Base-by-base conservation (phyloP, 1,140 invertebrate species). In the Zaprionus lachaisei region DNA sequence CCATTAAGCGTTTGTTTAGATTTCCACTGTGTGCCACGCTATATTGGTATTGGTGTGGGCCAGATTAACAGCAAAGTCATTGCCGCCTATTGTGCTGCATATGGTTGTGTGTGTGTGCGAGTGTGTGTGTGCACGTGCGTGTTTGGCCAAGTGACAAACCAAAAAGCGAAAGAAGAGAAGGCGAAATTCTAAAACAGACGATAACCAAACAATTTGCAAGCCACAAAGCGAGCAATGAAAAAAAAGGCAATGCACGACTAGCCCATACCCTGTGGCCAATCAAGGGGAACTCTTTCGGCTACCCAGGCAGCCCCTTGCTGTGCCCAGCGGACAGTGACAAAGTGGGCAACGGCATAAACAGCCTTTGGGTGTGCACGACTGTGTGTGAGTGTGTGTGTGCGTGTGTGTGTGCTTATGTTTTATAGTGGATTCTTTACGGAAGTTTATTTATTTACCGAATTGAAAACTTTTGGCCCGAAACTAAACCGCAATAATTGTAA, bases 401-500 rank as follows among this genome's bases (percentile, higher is more conserved):
- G 11, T 22, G 24, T 49, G 44, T 12, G 44, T 4, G 44, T 24
- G 1, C 12, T 22, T 51, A 51, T 20, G 44, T 1, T 20, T 7
- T 22, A 22, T 22, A 60, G 31, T 55, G 12, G 15, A 17, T 26
- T 24, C 37, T 60, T 61, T 64, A 44, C 60, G 77, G 47, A 24
- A 49, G 58, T 76, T 72, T 78, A 80, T 86, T 87, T 83, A 89
- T 87, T 89, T 82, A 68, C 61, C 80, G 31, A 56, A 72, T 69
- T 77, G 77, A 86, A 81, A 83, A 72, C 38, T 67, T 72, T 67
- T 60, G 56, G 17, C 56, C 51, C 58, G 55, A 78, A 68, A 90
- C 79, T 89, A 84, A 89, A 81, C 81, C 81, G 84, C 84, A 89
- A 89, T 89, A 89, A 89, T 76, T 81, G 81, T 90, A 89, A 89